phyloP scores from a whole-genome alignment of 92 coral and sea anemone species.

The Ricordea florida region DNA sequence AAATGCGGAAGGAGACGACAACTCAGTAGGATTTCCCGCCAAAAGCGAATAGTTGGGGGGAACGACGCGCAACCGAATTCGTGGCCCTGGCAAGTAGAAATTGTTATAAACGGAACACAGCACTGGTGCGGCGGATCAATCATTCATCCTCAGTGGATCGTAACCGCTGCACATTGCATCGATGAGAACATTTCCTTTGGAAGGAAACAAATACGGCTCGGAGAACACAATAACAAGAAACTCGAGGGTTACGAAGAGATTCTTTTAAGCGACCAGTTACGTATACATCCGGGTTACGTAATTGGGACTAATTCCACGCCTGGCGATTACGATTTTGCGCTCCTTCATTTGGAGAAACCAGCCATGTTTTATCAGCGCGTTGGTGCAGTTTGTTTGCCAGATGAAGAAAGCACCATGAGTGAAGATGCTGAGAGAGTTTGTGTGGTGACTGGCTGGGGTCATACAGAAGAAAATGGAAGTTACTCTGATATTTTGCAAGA shows the following conservation, averaged over 20 bases:
- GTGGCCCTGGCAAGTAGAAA: slow-evolving; percentile 87
- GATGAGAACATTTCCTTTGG: background rate
- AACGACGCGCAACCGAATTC: slow-evolving; percentile 61
- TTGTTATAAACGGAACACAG: slow-evolving; percentile 35
- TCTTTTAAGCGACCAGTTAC: slow-evolving; percentile 47
- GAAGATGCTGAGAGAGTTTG: slow-evolving; percentile 63
- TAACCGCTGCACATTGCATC: slow-evolving; percentile 83
- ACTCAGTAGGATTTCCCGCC: slow-evolving; percentile 42
- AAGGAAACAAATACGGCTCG: slow-evolving; percentile 46
- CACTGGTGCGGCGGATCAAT: slow-evolving; percentile 80
- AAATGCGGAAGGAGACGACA: slow-evolving; percentile 29
- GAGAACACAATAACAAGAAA: slow-evolving; percentile 68
- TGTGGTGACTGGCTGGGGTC: slow-evolving; percentile 87
- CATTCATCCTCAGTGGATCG: slow-evolving; percentile 77
- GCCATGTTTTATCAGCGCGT: slow-evolving; percentile 73
- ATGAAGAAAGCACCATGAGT: slow-evolving; percentile 44
- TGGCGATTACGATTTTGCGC: slow-evolving; percentile 88
- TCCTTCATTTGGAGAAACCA: slow-evolving; percentile 74
- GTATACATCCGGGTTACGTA: slow-evolving; percentile 76
- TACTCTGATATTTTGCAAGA: slow-evolving; percentile 68
- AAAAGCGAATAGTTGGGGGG: slow-evolving; percentile 75
- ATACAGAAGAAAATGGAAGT: slow-evolving; percentile 45
- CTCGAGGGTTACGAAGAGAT: slow-evolving; percentile 85
- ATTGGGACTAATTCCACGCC: slow-evolving; percentile 34
- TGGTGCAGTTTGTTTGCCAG: slow-evolving; percentile 88